Evolutionary conservation across 1,140 invertebrate genomes (phyloP).

Genomic region (Chelonus insularis): DNA sequence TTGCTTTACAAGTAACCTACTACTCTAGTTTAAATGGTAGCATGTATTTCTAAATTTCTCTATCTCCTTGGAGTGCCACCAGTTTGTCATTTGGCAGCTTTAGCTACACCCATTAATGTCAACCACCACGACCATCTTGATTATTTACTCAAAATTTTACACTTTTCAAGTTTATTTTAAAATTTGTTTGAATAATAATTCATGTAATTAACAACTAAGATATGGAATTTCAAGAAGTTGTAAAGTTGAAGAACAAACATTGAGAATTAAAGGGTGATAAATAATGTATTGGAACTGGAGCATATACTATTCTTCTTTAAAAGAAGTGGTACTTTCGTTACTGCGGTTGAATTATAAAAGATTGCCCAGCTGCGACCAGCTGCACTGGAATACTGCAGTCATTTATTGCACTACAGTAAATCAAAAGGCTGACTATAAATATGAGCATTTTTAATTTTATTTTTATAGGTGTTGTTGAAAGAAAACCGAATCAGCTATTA

Average conservation of each 20-base stretch:
- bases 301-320: no score
- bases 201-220: not conserved
- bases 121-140: slow-evolving; percentile 2
- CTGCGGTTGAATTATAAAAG: not conserved
- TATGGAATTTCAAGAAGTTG: not conserved
- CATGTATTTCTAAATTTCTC: slow-evolving; percentile 6
- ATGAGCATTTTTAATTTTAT: no score
- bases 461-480: no score
- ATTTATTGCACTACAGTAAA: not conserved
- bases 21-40: slow-evolving; percentile 1
- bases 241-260: not conserved
- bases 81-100: slow-evolving; percentile 15
- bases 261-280: not conserved
- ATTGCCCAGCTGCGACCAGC: slow-evolving; percentile 10
- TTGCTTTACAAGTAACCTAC: slow-evolving; percentile 17
- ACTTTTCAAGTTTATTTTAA: not conserved
- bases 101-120: slow-evolving; percentile 10
- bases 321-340: no score
- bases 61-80: slow-evolving; percentile 2
- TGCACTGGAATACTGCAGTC: slow-evolving; percentile 6
- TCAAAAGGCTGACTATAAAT: not conserved
- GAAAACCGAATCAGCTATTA: no score
- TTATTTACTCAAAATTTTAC: slow-evolving; percentile 6
- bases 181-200: not conserved
- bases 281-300: slow-evolving; percentile 3